Evolutionary conservation across 2,888 invertebrate genomes (phyloP), one percentile per base, ranked within the genome.

Genomic region (Lasius platythorax): DNA sequence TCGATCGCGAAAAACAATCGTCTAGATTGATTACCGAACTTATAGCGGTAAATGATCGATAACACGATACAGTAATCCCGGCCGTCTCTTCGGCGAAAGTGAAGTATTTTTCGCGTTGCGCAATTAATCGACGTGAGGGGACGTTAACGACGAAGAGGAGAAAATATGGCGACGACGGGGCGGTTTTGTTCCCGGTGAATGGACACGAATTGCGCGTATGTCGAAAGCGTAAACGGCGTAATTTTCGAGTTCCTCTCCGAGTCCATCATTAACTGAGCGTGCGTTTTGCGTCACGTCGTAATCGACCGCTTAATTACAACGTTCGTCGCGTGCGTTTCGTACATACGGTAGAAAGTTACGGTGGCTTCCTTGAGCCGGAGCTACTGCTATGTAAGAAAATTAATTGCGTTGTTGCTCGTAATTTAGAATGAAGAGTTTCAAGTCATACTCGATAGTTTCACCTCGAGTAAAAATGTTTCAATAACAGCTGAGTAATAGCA

Each of bases 231-330:
- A 43, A 61, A 37, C 70, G 75, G 30, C 76, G 50, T 64, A 67
- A 76, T 83, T 83, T 53, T 61, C 82, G 58, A 82, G 76, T 82
- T 76, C 76, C 76, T 64, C 82, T 40, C 37, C 23, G 58, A 58
- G 70, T 30, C 72, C 58, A 11, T 23, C 53, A 72, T 79, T 70
- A 79, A 33, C 78, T 30, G 30, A 78, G 30, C 53, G 53, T 43
- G 33, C 72, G 33, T 43, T 81, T 79, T 79, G 46, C 68, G 68
- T 23, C 72, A 72, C 72, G 46, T 67, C 33, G 72, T 78, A 78
- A 78, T 78, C 79, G 79, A 81, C 79, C 79, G 15, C 61, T 79
- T 81, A 81, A 81, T 79, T 72, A 50, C 23, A 23, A 63, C 61
- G 72, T 18, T 46, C 46, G 12, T 72, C 79, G 72, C 61, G 79